Percentiles rank a stretch among this genome's conserved stretches.
Conservation (phyloP, 2,113 vertebrate species). For the Muscicapa adusta region DNA sequence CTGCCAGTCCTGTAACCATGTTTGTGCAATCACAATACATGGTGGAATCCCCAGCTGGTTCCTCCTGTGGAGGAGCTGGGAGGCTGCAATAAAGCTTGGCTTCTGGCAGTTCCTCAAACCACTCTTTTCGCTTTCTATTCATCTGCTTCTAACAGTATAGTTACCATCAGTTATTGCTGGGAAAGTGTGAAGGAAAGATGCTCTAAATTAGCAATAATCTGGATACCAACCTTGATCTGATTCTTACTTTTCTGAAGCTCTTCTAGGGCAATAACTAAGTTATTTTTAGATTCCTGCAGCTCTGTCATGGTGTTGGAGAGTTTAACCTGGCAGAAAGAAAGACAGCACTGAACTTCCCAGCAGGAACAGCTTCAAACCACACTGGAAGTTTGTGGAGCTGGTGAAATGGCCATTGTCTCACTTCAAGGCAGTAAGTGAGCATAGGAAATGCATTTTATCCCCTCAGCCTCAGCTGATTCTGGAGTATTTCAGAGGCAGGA, state of each 20-base stretch:
- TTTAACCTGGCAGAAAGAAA: background rate
- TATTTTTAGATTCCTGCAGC: background rate
- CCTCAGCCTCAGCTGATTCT: background rate
- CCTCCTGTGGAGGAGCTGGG: background rate
- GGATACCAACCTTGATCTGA: slow-evolving; percentile 28
- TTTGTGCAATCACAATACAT: background rate
- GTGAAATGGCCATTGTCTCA: background rate
- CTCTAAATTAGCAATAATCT: background rate
- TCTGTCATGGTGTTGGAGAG: rapidly evolving
- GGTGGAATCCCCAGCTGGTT: background rate
- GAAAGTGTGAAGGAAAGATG: background rate
- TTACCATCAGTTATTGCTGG: background rate
- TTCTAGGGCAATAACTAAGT: background rate
- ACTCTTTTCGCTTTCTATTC: background rate
- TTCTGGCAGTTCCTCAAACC: background rate
- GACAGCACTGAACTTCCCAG: background rate
- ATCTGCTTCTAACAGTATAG: background rate
- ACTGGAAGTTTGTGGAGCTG: background rate
- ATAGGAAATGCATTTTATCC: background rate
- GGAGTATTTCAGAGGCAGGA: background rate
- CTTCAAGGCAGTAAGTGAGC: background rate
- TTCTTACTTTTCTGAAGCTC: background rate
- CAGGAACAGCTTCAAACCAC: background rate
- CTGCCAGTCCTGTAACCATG: background rate
- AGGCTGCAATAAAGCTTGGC: background rate